phyloP scores from a whole-genome alignment of 2,797 vertebrate species.

The Sebastes glaucus region DNA sequence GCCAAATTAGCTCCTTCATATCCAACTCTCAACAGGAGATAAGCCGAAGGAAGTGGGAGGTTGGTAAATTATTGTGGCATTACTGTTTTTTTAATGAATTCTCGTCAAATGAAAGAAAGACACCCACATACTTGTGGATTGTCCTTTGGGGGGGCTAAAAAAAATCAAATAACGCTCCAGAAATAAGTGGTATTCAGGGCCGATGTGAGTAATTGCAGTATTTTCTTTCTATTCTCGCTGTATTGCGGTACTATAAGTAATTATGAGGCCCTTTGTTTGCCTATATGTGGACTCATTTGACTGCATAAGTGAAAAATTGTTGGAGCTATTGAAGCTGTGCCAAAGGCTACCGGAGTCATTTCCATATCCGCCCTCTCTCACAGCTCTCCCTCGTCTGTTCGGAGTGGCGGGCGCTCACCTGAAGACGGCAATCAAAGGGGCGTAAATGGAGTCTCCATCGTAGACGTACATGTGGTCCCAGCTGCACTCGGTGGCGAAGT shows the following conservation, averaged over 20 bases:
- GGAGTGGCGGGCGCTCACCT: conserved; percentile 80
- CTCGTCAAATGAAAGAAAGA: conserved; percentile 9
- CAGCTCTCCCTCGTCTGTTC: neutral
- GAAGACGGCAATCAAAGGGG: conserved; percentile 93
- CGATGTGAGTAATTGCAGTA: conserved; percentile 27
- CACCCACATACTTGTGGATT: conserved; percentile 1
- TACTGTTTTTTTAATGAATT: conserved; percentile 43
- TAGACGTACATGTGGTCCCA: conserved; percentile 98
- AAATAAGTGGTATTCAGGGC: conserved; percentile 1
- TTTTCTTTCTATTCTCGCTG: conserved; percentile 30
- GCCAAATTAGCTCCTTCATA: conserved; percentile 7
- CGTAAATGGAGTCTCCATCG: conserved; percentile 95
- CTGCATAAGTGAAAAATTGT: conserved; percentile 11
- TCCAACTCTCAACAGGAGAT: conserved; percentile 10
- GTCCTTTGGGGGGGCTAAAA: neutral
- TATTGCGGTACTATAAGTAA: conserved; percentile 11
- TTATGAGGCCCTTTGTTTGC: conserved; percentile 43
- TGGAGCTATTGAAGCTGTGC: conserved; percentile 27
- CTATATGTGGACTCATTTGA: conserved; percentile 12
- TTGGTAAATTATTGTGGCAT: conserved; percentile 13
- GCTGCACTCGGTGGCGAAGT: conserved; percentile 97
- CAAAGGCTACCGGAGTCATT: conserved; percentile 37
- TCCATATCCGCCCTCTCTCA: neutral
- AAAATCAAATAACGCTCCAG: conserved; percentile 5
- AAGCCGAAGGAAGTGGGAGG: conserved; percentile 17